Evolutionary conservation across 2,888 invertebrate genomes (phyloP), one percentile per base, ranked within the genome.

Genomic region (Campopleginae sp.): DNA sequence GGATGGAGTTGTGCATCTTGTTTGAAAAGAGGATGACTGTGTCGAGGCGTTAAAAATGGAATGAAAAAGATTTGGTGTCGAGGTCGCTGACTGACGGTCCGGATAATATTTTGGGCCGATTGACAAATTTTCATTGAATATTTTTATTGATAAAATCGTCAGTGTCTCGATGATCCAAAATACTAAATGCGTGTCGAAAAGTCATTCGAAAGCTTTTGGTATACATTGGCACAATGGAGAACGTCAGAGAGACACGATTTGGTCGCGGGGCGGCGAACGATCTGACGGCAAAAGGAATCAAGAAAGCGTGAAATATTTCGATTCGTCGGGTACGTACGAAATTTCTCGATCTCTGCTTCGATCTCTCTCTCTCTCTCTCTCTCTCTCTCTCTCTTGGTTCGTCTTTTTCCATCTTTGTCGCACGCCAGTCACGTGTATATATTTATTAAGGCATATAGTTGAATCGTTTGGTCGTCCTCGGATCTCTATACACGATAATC

Each of bases 251-350:
- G 72, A 61, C 14, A 48, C 31, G 33, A 33, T 46, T 12, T 14
- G 17, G 63, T 75, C n/a, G 44, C n/a, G 44, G 33, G 66, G 46
- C 68, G 42, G 61, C 76, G n/a, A 51, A 23, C 51, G 48, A 17
- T 12, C 19, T 79, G 75, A 71, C 70, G 84, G 82, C 84, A 83
- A 76, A 76, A 82, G 46, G 83, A 87, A 82, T 87, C 82, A 81
- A 87, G 71, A 86, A 87, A 87, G 81, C 85, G 86, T 85, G 83
- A 87, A 87, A 87, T 79, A 71, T 85, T 82, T 86, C 82, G 81
- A 82, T 85, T 82, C 85, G 48, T 65, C 70, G 33, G 48, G 58
- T 38, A 19, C 70, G 44, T 74, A 83, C 79, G 85, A 84, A 79
- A 44, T 68, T 71, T 85, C 85, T 87, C 83, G 80, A 65, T 68